Conservation (phyloP, 2,888 invertebrate species). For the Pristionchus mayeri region DNA sequence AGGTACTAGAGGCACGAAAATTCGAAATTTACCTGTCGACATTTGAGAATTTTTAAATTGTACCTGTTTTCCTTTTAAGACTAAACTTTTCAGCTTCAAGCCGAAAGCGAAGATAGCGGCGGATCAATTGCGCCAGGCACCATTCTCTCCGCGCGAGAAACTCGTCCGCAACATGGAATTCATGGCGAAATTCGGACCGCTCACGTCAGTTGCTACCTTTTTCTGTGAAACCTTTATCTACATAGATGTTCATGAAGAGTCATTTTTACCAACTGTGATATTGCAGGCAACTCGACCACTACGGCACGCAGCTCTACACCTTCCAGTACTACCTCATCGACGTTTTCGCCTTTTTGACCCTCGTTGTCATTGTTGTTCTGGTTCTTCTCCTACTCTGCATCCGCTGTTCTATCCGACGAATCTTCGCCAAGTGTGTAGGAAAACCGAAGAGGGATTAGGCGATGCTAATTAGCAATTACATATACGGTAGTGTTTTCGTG, state of each 20-base stretch:
- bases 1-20: not conserved
- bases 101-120: not conserved
- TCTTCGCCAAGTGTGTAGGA: not conserved
- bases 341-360: not conserved
- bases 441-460: not conserved
- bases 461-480: not conserved
- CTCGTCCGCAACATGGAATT: conserved; percentile 30
- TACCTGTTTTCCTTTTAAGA: no score
- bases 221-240: not conserved
- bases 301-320: conserved; percentile 15
- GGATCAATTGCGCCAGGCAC: not conserved
- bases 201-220: not conserved
- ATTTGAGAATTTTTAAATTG: no score
- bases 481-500: no score
- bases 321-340: conserved; percentile 14
- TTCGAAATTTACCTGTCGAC: not conserved
- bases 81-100: conserved; percentile 5
- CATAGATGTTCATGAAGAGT: not conserved
- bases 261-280: no score
- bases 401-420: not conserved
- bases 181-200: conserved; percentile 10
- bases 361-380: not conserved
- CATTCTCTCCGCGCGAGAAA: not conserved
- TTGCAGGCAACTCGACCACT: not conserved
- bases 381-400: not conserved